A percentile compares a stretch with the other conserved stretches of the same genome.
These are phyloP conservation scores for Pseudococcus longispinus DNA, from an alignment of 2,888 invertebrate species.

Conservation along the genomic window DNA sequence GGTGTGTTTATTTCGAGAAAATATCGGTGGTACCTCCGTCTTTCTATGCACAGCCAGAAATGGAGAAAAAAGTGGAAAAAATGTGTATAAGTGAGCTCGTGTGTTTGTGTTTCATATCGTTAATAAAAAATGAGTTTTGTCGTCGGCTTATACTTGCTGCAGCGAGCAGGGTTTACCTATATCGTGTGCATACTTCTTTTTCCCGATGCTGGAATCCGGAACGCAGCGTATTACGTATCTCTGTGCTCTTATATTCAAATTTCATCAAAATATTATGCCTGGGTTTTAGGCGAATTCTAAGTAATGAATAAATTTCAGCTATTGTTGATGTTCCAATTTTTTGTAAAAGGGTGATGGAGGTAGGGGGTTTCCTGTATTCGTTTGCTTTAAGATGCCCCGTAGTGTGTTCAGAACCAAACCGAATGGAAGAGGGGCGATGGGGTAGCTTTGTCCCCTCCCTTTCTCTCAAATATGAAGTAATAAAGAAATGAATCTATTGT, in stretches of 20 bases:
- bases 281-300: neutral
- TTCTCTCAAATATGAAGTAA: too few species aligned
- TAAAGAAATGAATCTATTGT: too few species aligned
- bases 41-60: neutral
- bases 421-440: too few species aligned
- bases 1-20: neutral
- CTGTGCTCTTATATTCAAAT: neutral
- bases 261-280: constrained; percentile 4
- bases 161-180: neutral
- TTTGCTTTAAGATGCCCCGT: too few species aligned
- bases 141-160: neutral
- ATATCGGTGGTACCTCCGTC: neutral
- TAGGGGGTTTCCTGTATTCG: too few species aligned
- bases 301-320: neutral
- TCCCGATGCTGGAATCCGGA: neutral
- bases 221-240: neutral
- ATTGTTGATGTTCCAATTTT: neutral
- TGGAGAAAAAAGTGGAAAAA: neutral
- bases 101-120: neutral
- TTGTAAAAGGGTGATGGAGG: neutral
- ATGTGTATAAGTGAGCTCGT: neutral
- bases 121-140: constrained; percentile 31
- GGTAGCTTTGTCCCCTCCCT: too few species aligned
- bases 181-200: neutral
- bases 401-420: too few species aligned